Conservation (phyloP, 2,113 vertebrate genomes). For the Excalfactoria chinensis region DNA sequence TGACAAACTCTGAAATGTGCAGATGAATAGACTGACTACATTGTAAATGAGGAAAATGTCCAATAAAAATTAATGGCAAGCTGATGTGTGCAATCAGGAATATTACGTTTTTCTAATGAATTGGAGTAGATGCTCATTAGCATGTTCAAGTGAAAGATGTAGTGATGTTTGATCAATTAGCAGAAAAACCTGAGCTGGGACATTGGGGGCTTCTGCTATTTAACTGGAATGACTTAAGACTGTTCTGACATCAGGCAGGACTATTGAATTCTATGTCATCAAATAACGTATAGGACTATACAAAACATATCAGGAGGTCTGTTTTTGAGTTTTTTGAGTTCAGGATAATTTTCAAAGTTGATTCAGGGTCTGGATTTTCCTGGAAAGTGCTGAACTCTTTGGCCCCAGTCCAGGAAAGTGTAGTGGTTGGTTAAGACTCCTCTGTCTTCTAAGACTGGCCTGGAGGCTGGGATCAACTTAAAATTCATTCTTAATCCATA, state of each 20-base stretch:
- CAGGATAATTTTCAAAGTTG: neutral
- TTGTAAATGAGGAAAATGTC: conserved; percentile 9
- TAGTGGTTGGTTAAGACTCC: neutral
- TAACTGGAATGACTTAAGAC: neutral
- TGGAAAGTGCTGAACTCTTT: neutral
- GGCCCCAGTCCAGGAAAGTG: neutral
- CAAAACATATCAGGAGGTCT: neutral
- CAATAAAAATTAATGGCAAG: neutral
- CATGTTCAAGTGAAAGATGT: conserved; percentile 24
- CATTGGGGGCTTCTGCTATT: neutral
- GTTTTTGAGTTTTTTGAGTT: neutral
- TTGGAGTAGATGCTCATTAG: conserved; percentile 8
- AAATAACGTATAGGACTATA: conserved; percentile 11
- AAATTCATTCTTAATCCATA: neutral
- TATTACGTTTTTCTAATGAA: conserved; percentile 27
- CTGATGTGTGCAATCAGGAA: conserved; percentile 24
- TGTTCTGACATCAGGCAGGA: neutral
- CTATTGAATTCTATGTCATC: conserved; percentile 6
- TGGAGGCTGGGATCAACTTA: neutral
- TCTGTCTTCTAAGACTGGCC: neutral
- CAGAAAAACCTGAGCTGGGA: neutral
- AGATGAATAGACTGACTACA: conserved; percentile 61
- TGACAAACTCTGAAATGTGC: conserved; percentile 75
- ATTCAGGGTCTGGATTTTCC: neutral
- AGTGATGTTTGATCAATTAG: neutral